Evolutionary conservation across 2,888 invertebrate genomes (phyloP).

Genomic region (Eumacrocentrus americanus): DNA sequence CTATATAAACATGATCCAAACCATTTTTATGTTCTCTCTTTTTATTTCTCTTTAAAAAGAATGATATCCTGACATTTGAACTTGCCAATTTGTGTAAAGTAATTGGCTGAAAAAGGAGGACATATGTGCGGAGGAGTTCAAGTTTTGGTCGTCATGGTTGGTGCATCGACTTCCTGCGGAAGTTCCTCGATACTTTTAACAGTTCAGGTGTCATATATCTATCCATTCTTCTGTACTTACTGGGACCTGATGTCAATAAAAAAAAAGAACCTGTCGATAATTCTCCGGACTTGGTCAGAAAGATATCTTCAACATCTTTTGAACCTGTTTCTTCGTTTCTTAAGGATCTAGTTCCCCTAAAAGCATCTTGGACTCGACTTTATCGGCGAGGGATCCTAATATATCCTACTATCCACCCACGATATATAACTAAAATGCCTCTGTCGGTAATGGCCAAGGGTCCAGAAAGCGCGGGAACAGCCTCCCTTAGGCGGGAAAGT

Average conservation of each 20-base stretch:
- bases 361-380: slow-evolving; percentile 29
- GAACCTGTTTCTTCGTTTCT: slow-evolving; percentile 13
- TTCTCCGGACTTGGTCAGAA: not conserved
- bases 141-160: slow-evolving; percentile 42
- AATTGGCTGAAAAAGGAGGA: slow-evolving; percentile 20
- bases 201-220: not conserved
- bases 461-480: not conserved
- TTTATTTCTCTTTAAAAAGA: slow-evolving; percentile 16
- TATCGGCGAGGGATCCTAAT: slow-evolving; percentile 32
- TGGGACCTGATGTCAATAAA: too few species aligned
- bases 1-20: too few species aligned
- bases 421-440: slow-evolving; percentile 10
- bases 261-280: not conserved
- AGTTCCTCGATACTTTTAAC: slow-evolving; percentile 20
- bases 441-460: not conserved
- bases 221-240: too few species aligned
- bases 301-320: not conserved
- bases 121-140: slow-evolving; percentile 5
- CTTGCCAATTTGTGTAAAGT: slow-evolving; percentile 54
- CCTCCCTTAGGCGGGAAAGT: not conserved
- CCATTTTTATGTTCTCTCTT: not conserved
- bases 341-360: not conserved
- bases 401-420: slow-evolving; percentile 19
- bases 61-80: slow-evolving; percentile 40
- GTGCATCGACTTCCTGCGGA: slow-evolving; percentile 49